Base-by-base conservation (phyloP, 2,797 vertebrate species). In the Poeciliopsis infans region DNA sequence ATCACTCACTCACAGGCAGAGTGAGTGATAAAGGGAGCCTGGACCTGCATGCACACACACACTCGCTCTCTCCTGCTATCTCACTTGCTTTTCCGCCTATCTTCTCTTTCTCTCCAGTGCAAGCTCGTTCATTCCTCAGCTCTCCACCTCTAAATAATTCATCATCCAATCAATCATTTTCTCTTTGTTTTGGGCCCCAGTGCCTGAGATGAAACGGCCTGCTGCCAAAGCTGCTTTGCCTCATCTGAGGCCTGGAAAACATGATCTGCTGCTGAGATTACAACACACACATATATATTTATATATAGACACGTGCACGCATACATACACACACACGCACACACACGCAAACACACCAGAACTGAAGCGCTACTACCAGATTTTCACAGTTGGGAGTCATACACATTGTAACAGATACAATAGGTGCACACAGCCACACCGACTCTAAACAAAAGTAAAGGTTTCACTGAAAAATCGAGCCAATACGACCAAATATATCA, bases 151-250 rank as follows among this genome's bases (percentile, higher is more conserved):
- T 96, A 96, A 96, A 96, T 96, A 95, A 96, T 96, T 96, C 94
- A 96, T 96, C 93, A 93, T 95, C 95, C 95, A 96, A 96, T 96
- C 96, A 96, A 96, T 96, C 95, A 96, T 95, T 94, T 96, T 96
- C 94, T 96, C 96, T 96, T 95, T 96, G 95, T 96, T 96, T 96
- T 96, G 95, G 96, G 94, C 95, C 95, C 96, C 92, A 93, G 96
- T 95, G 96, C 95, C 94, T 88, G 93, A 96, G 95, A 96, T 96
- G 95, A 96, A 96, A 96, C 95, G 91, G 92, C 87, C 91, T 83
- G 91, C 94, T 96, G 95, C 94, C 94, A 96, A 94, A 92, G 92
- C 94, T 96, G 94, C 95, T 96, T 96, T 96, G 94, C 95, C 95
- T 96, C 95, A 96, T 96, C 95, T 96, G 94, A 96, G 95, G 92